A percentile compares a stretch with the other conserved stretches of the same genome.
Evolutionary conservation across 2,797 vertebrate genomes (phyloP).

Genomic region (Lagodon rhomboides): DNA sequence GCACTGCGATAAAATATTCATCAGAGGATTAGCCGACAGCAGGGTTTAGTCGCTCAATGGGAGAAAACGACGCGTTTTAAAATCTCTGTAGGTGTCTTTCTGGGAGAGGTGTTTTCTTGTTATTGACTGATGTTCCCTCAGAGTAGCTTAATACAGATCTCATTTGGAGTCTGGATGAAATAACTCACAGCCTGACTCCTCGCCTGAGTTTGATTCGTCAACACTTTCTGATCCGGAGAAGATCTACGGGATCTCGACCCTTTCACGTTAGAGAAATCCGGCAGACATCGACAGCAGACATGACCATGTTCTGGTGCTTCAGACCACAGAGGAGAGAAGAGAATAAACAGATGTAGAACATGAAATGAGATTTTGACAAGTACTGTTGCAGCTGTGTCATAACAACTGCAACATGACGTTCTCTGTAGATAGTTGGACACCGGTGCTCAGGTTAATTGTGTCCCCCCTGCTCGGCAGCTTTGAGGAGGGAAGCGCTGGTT

Average conservation of each 20-base stretch:
- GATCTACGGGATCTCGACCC: slow-evolving; percentile 5
- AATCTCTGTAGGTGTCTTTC: slow-evolving; percentile 23
- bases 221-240: slow-evolving; percentile 22
- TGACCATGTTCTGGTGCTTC: not conserved
- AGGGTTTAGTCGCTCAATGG: slow-evolving; percentile 11
- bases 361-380: not conserved
- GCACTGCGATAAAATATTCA: slow-evolving; percentile 36
- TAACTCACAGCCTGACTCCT: slow-evolving; percentile 16
- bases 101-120: slow-evolving; percentile 22
- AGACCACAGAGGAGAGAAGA: not conserved
- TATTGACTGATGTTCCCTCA: slow-evolving; percentile 20
- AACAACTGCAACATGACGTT: slow-evolving; percentile 4
- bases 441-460: slow-evolving; percentile 14
- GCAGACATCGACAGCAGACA: slow-evolving; percentile 14
- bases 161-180: slow-evolving; percentile 29
- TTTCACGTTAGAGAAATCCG: slow-evolving; percentile 16
- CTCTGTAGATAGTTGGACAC: not conserved
- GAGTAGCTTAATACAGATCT: slow-evolving; percentile 22
- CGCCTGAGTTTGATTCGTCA: slow-evolving; percentile 41
- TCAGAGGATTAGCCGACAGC: slow-evolving; percentile 31
- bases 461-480: slow-evolving; percentile 10
- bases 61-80: slow-evolving; percentile 21
- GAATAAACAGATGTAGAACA: slow-evolving; percentile 19
- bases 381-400: not conserved
- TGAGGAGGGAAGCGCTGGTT: slow-evolving; percentile 9